Conservation (phyloP, 2,888 invertebrate genomes). For the Agonum fuliginosum region DNA sequence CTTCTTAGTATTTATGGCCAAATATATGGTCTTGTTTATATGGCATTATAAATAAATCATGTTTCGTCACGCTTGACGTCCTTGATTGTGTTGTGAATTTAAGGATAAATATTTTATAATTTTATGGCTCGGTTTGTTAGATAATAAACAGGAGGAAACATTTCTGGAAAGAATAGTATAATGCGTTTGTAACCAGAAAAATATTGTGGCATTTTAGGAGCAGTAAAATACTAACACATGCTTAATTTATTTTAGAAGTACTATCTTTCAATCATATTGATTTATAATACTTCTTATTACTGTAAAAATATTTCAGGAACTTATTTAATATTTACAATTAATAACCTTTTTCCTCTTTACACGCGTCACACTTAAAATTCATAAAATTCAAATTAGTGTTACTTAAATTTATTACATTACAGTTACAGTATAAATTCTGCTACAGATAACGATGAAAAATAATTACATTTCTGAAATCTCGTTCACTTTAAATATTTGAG, state of each 20-base stretch:
- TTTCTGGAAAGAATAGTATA: neutral
- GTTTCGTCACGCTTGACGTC: neutral
- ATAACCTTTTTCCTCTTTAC: too few relatives aligned
- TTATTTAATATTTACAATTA: too few relatives aligned
- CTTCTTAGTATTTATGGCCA: conserved; percentile 38
- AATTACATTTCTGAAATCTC: conserved; percentile 21
- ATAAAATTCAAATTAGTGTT: neutral
- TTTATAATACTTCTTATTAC: too few relatives aligned
- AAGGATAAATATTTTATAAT: conserved; percentile 27
- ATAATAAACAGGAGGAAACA: neutral
- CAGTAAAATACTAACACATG: too few relatives aligned
- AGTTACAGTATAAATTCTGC: conserved; percentile 9
- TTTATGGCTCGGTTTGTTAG: conserved; percentile 15
- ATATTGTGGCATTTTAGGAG: neutral
- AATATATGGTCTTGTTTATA: conserved; percentile 33
- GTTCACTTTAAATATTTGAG: conserved; percentile 30
- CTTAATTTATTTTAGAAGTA: too few relatives aligned
- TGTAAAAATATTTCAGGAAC: too few relatives aligned
- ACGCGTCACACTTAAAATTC: neutral
- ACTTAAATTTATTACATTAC: conserved; percentile 10
- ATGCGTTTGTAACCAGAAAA: neutral
- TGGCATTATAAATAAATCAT: conserved; percentile 36
- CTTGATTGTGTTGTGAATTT: conserved; percentile 8
- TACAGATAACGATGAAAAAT: conserved; percentile 29
- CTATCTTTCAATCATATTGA: too few relatives aligned